phyloP scores from a whole-genome alignment of 2,888 invertebrate genomes.

The Noctua comes region DNA sequence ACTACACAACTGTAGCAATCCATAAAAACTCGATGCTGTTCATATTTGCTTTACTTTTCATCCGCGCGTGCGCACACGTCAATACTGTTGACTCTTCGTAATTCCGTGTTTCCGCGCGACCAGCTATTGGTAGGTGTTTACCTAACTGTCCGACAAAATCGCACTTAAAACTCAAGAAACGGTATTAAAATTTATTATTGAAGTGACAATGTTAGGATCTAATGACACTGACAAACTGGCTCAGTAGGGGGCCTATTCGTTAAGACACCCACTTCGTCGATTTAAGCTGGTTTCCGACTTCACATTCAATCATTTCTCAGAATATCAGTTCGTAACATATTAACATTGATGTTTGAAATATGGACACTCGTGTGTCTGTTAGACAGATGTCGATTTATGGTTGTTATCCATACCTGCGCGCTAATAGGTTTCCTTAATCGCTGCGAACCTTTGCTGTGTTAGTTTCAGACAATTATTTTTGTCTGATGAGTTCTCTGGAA shows the following conservation, averaged over 20 bases:
- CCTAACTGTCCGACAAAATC: constrained; percentile 81
- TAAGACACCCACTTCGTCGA: constrained; percentile 64
- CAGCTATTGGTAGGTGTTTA: constrained; percentile 80
- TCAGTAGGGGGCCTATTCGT: constrained; percentile 73
- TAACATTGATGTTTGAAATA: constrained; percentile 72
- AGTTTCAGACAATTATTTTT: constrained; percentile 51
- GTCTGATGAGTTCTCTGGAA: constrained; percentile 8
- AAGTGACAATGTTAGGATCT: constrained; percentile 67
- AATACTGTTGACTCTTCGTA: constrained; percentile 72
- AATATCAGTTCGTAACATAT: constrained; percentile 72
- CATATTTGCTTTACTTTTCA: constrained; percentile 60
- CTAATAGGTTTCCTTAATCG: constrained; percentile 66
- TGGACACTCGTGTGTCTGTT: constrained; percentile 68
- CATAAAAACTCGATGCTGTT: constrained; percentile 55
- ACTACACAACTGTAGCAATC: constrained; percentile 65
- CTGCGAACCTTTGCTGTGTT: constrained; percentile 42
- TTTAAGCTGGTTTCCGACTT: constrained; percentile 52
- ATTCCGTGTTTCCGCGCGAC: constrained; percentile 77
- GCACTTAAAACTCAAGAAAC: constrained; percentile 80
- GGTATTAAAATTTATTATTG: constrained; percentile 76
- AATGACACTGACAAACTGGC: constrained; percentile 80
- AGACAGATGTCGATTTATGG: constrained; percentile 73
- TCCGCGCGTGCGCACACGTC: constrained; percentile 65
- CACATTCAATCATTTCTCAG: constrained; percentile 74
- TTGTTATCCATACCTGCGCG: constrained; percentile 57